These are phyloP conservation scores for Siphamia tubifer DNA, from an alignment of 2,113 vertebrate species.

Conservation along the genomic window DNA sequence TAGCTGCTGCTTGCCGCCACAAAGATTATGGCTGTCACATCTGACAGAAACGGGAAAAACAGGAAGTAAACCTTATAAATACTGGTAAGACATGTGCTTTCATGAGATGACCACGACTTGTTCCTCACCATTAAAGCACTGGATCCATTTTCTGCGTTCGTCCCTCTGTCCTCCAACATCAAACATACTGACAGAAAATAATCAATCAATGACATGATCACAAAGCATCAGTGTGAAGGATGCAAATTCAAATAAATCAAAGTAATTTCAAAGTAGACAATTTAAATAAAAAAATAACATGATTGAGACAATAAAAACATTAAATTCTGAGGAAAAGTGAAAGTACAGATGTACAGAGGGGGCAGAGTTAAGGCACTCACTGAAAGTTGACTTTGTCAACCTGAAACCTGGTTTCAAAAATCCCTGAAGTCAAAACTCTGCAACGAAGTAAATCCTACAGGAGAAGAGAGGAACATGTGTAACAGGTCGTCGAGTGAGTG, in stretches of 20 bases:
- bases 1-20: slow-evolving; percentile 98
- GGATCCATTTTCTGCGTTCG: slow-evolving; percentile 98
- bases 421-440: slow-evolving; percentile 71
- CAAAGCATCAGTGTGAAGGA: too few species aligned
- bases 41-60: slow-evolving; percentile 59
- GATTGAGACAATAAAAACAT: too few species aligned
- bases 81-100: too few species aligned
- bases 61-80: too few species aligned
- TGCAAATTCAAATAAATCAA: too few species aligned
- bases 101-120: neutral
- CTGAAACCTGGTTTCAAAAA: slow-evolving; percentile 71
- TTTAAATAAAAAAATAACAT: too few species aligned
- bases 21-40: slow-evolving; percentile 97
- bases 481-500: too few species aligned
- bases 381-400: slow-evolving; percentile 76
- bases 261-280: too few species aligned
- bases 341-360: neutral
- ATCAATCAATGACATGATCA: too few species aligned
- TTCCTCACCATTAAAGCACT: slow-evolving; percentile 94
- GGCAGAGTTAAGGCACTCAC: slow-evolving; percentile 45
- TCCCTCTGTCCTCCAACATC: slow-evolving; percentile 98
- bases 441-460: slow-evolving; percentile 68
- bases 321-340: too few species aligned
- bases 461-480: neutral
- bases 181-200: slow-evolving; percentile 89